Evolutionary conservation across 2,797 vertebrate genomes (phyloP).

Genomic region (Knipowitschia caucasica): DNA sequence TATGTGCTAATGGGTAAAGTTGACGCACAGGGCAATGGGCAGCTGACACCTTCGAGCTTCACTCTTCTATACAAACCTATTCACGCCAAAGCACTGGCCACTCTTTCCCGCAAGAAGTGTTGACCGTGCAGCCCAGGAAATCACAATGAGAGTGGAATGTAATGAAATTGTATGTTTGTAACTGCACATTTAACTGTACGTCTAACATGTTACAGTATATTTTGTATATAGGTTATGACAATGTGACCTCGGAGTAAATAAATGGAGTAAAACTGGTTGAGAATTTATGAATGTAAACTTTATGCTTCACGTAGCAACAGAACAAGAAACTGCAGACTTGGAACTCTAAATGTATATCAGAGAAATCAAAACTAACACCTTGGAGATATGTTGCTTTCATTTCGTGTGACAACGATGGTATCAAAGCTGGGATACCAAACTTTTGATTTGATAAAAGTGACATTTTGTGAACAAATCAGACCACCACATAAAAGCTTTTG

Average conservation of each 20-base stretch:
- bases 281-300: not conserved
- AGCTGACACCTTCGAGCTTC: conserved; percentile 81
- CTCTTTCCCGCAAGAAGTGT: conserved; percentile 72
- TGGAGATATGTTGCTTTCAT: too few species aligned
- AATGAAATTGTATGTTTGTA: conserved; percentile 7
- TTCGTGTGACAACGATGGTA: too few species aligned
- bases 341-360: too few species aligned
- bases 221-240: conserved; percentile 68
- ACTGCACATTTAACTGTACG: conserved; percentile 11
- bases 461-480: too few species aligned
- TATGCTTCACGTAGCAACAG: not conserved
- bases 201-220: conserved; percentile 39
- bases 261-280: conserved; percentile 17
- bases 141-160: conserved; percentile 22
- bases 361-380: too few species aligned
- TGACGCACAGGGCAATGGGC: conserved; percentile 68
- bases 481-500: too few species aligned
- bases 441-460: too few species aligned
- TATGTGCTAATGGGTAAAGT: conserved; percentile 87
- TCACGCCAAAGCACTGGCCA: conserved; percentile 80
- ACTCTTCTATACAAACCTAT: conserved; percentile 76
- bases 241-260: conserved; percentile 50
- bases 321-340: not conserved
- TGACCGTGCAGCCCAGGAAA: conserved; percentile 49
- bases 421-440: too few species aligned